These are phyloP conservation scores for Synanthedon tipuliformis DNA, from an alignment of 2,888 invertebrate species.

Conservation along the genomic window DNA sequence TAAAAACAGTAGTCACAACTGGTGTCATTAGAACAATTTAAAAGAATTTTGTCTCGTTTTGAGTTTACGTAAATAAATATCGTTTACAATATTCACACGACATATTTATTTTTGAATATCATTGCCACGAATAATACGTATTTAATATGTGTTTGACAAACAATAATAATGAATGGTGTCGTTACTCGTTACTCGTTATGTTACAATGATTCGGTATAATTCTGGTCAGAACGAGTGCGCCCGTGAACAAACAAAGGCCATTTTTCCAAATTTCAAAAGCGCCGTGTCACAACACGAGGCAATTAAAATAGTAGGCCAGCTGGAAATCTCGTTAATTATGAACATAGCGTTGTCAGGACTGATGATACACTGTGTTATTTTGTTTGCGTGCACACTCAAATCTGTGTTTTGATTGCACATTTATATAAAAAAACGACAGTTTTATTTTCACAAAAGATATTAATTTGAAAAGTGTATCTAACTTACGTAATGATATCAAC, in stretches of 20 bases:
- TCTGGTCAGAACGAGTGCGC: conserved; percentile 34
- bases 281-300: conserved; percentile 57
- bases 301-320: conserved; percentile 67
- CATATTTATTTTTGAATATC: conserved; percentile 53
- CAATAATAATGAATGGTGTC: conserved; percentile 37
- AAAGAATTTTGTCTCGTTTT: conserved; percentile 39
- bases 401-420: conserved; percentile 14
- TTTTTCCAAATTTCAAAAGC: conserved; percentile 65
- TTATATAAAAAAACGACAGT: neutral
- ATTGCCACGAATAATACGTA: conserved; percentile 31
- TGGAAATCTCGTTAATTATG: conserved; percentile 67
- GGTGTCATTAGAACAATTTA: conserved; percentile 45
- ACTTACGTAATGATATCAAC: too few species aligned
- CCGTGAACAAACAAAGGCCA: conserved; percentile 52
- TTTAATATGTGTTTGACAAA: conserved; percentile 66
- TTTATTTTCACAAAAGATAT: too few species aligned
- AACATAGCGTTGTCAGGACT: conserved; percentile 42
- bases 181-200: too few species aligned
- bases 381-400: conserved; percentile 40
- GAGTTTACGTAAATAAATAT: conserved; percentile 54
- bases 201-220: conserved; percentile 15
- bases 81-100: conserved; percentile 62
- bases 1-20: conserved; percentile 36
- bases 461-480: too few species aligned
- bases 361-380: conserved; percentile 50